Base-by-base conservation (phyloP, 2,888 invertebrate genomes). In the Drosophila leonis region DNA sequence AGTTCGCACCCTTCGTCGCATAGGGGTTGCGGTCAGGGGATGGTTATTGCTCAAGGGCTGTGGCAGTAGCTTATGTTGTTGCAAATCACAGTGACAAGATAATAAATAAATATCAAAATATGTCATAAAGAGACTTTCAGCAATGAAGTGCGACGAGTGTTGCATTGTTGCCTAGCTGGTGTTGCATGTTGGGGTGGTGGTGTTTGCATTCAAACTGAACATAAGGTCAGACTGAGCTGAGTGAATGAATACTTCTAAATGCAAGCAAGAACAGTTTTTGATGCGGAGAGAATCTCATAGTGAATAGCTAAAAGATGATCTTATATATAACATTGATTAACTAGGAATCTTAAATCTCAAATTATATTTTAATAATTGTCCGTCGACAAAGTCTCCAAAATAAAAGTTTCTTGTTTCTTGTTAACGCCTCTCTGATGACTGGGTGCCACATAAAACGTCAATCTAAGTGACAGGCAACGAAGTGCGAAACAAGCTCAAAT, bases 71-170 rank as follows among this genome's bases (percentile, higher is more conserved):
- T 87, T 82, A 79, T 81, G 87, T 80, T 75, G 67, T 77, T 70
- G 72, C 75, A 77, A 88, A 87, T 85, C 87, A 72, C 78, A 82
- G 80, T 87, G 91, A 90, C 91, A 90, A 85, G 90, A 91, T 91
- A 91, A 92, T 91, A 91, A 92, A 91, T 92, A 89, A 88, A 90
- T 90, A 90, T 91, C 86, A 90, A 91, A 91, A 91, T 91, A 85
- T 91, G 91, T 91, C 91, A 91, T 89, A 91, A 89, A 82, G 82
- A 83, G 84, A 85, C 83, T 81, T 86, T 74, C 75, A 72, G 20
- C 48, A 18, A 48, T 29, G 48, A 18, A 48, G 10, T 48, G 31
- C 31, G 18, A 49, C 49, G 49, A 49, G n/a, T 39, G 64, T n/a
- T 31, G 20, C 10, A n/a, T n/a, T 33, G 42, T 29, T 29, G 37